Percentiles rank a stretch among this genome's conserved stretches.
These are phyloP conservation scores for Actinernus sp. DNA, from an alignment of 92 coral and sea anemone species.

Conservation along the genomic window DNA sequence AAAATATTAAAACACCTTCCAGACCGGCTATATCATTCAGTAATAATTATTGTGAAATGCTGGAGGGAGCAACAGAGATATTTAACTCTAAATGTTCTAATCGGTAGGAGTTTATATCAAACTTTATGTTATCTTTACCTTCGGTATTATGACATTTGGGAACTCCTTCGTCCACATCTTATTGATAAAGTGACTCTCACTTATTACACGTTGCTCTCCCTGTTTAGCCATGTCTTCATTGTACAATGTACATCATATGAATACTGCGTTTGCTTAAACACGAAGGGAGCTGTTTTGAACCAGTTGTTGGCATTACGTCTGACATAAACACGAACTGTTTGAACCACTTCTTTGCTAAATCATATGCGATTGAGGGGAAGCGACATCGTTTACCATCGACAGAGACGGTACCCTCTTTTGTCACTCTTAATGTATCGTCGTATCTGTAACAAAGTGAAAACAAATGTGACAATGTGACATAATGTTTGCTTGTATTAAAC, in stretches of 20 bases:
- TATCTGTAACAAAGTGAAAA: no score
- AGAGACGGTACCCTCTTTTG: background rate
- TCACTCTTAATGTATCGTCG: constrained; percentile 1
- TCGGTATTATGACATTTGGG: constrained; percentile 45
- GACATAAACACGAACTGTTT: constrained; percentile 4
- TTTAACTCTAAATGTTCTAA: no score
- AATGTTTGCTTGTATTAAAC: no score
- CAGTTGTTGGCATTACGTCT: constrained; percentile 46
- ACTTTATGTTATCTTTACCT: constrained; percentile 18
- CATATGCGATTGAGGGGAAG: background rate
- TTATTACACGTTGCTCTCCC: background rate
- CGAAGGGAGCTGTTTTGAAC: constrained; percentile 18
- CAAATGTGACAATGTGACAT: no score
- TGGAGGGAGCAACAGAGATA: no score
- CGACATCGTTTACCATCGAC: background rate
- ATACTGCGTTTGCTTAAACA: constrained; percentile 34
- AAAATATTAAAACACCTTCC: background rate
- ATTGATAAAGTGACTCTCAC: constrained; percentile 27
- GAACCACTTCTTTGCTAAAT: constrained; percentile 5
- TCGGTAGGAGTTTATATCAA: no score
- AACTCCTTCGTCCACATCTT: constrained; percentile 37
- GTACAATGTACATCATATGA: constrained; percentile 11
- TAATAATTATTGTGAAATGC: no score
- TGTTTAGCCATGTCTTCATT: constrained; percentile 26
- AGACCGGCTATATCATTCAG: no score